These are phyloP conservation scores for Arrhopalites spinosus DNA, from an alignment of 2,888 invertebrate genomes.

Conservation along the genomic window DNA sequence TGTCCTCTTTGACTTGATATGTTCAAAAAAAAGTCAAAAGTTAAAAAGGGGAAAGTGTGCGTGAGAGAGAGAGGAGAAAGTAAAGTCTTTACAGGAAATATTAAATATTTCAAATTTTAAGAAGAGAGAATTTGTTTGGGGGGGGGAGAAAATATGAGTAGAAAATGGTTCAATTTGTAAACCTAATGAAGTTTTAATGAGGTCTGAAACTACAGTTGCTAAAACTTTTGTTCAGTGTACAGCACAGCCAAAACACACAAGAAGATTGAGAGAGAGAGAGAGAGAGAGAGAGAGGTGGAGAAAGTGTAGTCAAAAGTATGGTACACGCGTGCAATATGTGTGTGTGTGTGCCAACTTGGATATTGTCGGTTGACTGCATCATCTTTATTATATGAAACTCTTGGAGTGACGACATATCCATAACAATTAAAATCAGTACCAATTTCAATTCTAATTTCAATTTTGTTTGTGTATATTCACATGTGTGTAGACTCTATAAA, in stretches of 20 bases:
- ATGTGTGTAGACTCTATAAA: no score
- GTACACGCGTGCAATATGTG: conserved; percentile 6
- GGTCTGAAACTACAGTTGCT: conserved; percentile 24
- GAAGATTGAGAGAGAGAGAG: background rate
- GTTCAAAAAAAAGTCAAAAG: no score
- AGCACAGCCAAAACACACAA: background rate
- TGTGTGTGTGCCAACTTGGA: background rate
- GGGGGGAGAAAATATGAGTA: background rate
- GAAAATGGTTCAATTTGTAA: conserved; percentile 14
- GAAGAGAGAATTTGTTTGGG: background rate
- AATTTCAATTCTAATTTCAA: background rate
- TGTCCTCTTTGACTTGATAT: no score
- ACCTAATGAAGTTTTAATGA: conserved; percentile 37
- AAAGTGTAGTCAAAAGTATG: no score
- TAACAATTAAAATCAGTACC: conserved; percentile 6
- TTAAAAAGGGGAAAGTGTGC: no score
- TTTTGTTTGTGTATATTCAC: background rate
- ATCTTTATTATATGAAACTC: background rate
- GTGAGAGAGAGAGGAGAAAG: no score
- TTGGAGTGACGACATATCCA: conserved; percentile 9
- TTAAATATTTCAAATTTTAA: no score
- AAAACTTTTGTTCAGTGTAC: conserved; percentile 11
- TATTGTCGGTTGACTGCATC: conserved; percentile 16
- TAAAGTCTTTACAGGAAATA: no score
- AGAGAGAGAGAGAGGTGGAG: background rate